phyloP scores from a whole-genome alignment of 2,888 invertebrate genomes.

The Mythimna ferrago region DNA sequence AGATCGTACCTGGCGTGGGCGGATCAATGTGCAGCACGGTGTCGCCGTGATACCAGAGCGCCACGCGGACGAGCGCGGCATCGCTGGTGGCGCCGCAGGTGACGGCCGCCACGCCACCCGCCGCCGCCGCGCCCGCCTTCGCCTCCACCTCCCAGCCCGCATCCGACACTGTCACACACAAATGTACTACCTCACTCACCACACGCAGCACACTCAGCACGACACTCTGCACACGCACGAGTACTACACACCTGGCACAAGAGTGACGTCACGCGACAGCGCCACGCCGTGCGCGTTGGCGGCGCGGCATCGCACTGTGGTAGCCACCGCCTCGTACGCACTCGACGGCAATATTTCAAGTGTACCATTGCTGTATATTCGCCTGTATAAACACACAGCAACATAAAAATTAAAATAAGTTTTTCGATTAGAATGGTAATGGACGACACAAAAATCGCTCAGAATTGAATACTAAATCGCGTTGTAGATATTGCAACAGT shows the following conservation, averaged over 20 bases:
- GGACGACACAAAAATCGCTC: not conserved
- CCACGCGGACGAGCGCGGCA: slow-evolving; percentile 63
- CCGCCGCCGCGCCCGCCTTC: slow-evolving; percentile 66
- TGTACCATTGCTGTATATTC: slow-evolving; percentile 78
- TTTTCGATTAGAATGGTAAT: not conserved
- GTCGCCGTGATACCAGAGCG: slow-evolving; percentile 79
- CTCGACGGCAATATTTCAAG: slow-evolving; percentile 75
- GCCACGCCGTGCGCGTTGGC: slow-evolving; percentile 94
- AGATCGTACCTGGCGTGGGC: slow-evolving; percentile 88
- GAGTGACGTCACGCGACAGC: slow-evolving; percentile 94
- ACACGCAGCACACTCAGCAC: not conserved
- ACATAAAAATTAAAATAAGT: not conserved
- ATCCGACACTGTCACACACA: slow-evolving; percentile 70
- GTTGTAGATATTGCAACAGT: not conserved
- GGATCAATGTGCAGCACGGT: slow-evolving; percentile 78
- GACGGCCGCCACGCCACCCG: slow-evolving; percentile 79
- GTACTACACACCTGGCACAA: slow-evolving; percentile 91
- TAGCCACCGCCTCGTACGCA: slow-evolving; percentile 42
- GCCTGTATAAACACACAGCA: slow-evolving; percentile 53
- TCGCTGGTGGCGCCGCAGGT: slow-evolving; percentile 72
- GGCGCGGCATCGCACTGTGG: slow-evolving; percentile 92
- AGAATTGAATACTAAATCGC: slow-evolving; percentile 1
- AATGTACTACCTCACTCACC: not conserved
- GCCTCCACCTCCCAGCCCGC: slow-evolving; percentile 72
- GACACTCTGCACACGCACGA: not conserved